These are phyloP conservation scores for Heliconius nattereri DNA, from an alignment of 1,140 invertebrate species.

Conservation along the genomic window DNA sequence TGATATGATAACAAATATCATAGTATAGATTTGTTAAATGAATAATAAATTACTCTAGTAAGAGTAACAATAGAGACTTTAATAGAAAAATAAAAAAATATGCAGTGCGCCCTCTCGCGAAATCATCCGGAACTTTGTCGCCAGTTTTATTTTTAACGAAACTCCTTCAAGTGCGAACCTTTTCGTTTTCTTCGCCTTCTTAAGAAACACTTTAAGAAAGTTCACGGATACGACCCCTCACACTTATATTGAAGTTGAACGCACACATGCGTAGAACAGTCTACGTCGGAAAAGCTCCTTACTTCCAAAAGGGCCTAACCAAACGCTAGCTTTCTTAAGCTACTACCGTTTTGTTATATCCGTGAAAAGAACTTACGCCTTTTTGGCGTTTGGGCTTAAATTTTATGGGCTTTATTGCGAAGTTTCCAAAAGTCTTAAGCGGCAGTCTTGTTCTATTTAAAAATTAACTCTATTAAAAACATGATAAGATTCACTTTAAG, in stretches of 20 bases:
- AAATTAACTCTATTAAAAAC: constrained; percentile 23
- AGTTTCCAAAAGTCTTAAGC: neutral
- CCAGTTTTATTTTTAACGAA: constrained; percentile 71
- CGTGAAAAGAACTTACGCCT: constrained; percentile 30
- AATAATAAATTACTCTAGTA: neutral
- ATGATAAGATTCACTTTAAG: constrained; percentile 37
- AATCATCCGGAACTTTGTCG: constrained; percentile 49
- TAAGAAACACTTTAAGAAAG: constrained; percentile 77
- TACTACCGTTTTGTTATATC: neutral
- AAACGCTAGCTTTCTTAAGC: neutral
- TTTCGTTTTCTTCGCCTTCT: constrained; percentile 78
- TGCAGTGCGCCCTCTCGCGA: constrained; percentile 64
- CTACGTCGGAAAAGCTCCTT: neutral
- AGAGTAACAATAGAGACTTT: neutral
- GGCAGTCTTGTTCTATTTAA: neutral
- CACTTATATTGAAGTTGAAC: constrained; percentile 53
- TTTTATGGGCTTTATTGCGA: neutral
- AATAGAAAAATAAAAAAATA: neutral
- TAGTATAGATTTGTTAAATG: neutral
- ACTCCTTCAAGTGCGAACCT: constrained; percentile 75
- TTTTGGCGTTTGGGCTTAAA: constrained; percentile 17
- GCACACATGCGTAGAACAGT: neutral
- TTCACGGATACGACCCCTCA: constrained; percentile 54
- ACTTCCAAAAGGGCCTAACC: constrained; percentile 47
- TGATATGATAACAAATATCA: neutral